These are phyloP conservation scores for Pollenia griseotomentosa DNA, from an alignment of 2,888 invertebrate genomes.

Conservation along the genomic window DNA sequence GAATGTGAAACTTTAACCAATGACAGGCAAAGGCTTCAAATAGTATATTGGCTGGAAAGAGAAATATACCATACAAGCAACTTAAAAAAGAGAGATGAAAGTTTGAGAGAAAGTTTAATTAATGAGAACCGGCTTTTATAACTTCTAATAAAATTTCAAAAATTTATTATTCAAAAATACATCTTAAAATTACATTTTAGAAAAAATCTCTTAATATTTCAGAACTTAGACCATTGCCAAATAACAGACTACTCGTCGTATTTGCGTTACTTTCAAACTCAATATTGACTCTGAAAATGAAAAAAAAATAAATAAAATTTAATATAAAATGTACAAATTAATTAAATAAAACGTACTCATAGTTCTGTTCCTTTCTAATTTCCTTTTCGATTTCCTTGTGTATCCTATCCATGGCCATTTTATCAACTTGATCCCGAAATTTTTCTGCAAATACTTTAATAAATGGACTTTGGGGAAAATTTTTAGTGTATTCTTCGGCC, in stretches of 20 bases:
- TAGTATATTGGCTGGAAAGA: conserved; percentile 78
- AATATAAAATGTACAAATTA: not conserved
- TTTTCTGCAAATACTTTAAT: conserved; percentile 60
- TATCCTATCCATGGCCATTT: conserved; percentile 38
- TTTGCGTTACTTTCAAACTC: conserved; percentile 40
- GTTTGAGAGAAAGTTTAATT: not conserved
- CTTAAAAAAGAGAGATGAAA: not conserved
- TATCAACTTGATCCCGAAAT: conserved; percentile 31
- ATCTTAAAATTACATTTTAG: not conserved
- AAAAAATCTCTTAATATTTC: conserved; percentile 52
- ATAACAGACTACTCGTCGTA: not conserved
- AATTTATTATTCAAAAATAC: too few relatives aligned
- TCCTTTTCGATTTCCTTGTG: conserved; percentile 16
- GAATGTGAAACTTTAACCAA: conserved; percentile 75
- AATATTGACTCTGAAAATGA: conserved; percentile 32
- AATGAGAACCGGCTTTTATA: too few relatives aligned
- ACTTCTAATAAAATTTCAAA: too few relatives aligned
- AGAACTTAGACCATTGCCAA: conserved; percentile 38
- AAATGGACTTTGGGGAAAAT: conserved; percentile 58
- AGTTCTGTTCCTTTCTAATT: not conserved
- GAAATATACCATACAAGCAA: conserved; percentile 76
- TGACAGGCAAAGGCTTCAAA: conserved; percentile 74
- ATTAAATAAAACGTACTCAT: conserved; percentile 34
- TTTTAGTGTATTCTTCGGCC: conserved; percentile 31
- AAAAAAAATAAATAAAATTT: not conserved